A percentile compares a stretch with the other conserved stretches of the same genome.
phyloP scores from a whole-genome alignment of 2,888 invertebrate species.

The Junonia oenone region DNA sequence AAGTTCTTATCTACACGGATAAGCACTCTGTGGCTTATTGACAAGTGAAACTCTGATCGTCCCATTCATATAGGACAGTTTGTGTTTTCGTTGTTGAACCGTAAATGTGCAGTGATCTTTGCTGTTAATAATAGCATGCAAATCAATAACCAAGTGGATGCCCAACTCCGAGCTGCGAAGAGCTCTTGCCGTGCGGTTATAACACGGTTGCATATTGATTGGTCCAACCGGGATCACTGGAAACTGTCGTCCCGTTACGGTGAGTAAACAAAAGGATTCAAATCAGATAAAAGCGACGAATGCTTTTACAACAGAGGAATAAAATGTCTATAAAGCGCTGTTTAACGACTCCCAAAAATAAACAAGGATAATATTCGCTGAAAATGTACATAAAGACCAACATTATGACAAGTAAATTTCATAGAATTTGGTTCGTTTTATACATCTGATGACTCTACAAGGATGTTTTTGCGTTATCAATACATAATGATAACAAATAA shows the following conservation, averaged over 20 bases:
- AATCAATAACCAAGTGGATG: slow-evolving; percentile 68
- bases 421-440: too few species aligned
- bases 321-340: not conserved
- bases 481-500: not conserved
- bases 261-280: slow-evolving; percentile 41
- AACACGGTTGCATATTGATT: slow-evolving; percentile 73
- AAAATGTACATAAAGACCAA: not conserved
- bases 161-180: slow-evolving; percentile 51
- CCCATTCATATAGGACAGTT: slow-evolving; percentile 56
- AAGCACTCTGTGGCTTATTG: slow-evolving; percentile 59
- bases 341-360: not conserved
- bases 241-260: slow-evolving; percentile 53
- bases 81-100: slow-evolving; percentile 60
- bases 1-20: slow-evolving; percentile 42
- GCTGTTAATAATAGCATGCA: slow-evolving; percentile 59
- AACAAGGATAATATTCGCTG: not conserved
- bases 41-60: slow-evolving; percentile 71
- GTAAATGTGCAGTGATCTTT: slow-evolving; percentile 60
- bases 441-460: too few species aligned
- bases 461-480: not conserved
- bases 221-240: slow-evolving; percentile 51
- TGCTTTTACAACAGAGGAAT: not conserved
- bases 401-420: not conserved
- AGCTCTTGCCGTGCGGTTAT: slow-evolving; percentile 59
- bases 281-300: not conserved